Conservation (phyloP, 2,888 invertebrate species). For the Drosophila longiperda region DNA sequence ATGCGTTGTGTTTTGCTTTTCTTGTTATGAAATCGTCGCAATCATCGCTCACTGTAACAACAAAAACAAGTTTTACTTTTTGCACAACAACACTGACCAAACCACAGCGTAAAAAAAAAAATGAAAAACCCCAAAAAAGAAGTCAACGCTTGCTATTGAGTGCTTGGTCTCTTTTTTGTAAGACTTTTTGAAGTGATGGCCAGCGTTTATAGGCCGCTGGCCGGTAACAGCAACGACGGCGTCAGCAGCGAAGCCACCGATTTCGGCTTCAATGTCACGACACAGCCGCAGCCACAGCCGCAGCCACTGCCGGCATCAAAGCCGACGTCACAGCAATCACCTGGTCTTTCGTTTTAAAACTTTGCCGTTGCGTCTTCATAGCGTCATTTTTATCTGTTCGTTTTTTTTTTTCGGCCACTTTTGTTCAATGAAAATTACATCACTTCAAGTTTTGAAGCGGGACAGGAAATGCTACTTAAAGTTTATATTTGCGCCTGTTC, state of each 20-base stretch:
- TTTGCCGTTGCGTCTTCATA: conserved; percentile 57
- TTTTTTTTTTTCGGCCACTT: conserved; percentile 59
- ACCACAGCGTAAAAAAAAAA: conserved; percentile 21
- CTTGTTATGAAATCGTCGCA: conserved; percentile 72
- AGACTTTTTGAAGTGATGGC: conserved; percentile 32
- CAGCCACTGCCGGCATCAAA: conserved; percentile 6
- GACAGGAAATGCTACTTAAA: conserved; percentile 62
- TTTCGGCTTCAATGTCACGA: conserved; percentile 75
- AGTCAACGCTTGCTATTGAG: conserved; percentile 74
- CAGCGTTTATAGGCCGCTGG: conserved; percentile 72
- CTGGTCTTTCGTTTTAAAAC: conserved; percentile 38
- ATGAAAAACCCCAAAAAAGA: conserved; percentile 36
- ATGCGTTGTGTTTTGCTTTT: conserved; percentile 33
- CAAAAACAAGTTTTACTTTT: conserved; percentile 71
- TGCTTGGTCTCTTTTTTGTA: conserved; percentile 68
- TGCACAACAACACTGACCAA: conserved; percentile 55
- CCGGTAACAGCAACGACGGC: conserved; percentile 44
- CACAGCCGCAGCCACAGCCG: conserved; percentile 47
- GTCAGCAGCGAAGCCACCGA: conserved; percentile 25
- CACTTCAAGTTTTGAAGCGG: conserved; percentile 55
- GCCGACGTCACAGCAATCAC: conserved; percentile 31
- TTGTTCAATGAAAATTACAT: conserved; percentile 69
- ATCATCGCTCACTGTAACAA: conserved; percentile 62
- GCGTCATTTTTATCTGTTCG: conserved; percentile 43
- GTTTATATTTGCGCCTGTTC: conserved; percentile 27